Base-by-base conservation (phyloP, 2,113 vertebrate genomes). In the Aegotheles bennettii region DNA sequence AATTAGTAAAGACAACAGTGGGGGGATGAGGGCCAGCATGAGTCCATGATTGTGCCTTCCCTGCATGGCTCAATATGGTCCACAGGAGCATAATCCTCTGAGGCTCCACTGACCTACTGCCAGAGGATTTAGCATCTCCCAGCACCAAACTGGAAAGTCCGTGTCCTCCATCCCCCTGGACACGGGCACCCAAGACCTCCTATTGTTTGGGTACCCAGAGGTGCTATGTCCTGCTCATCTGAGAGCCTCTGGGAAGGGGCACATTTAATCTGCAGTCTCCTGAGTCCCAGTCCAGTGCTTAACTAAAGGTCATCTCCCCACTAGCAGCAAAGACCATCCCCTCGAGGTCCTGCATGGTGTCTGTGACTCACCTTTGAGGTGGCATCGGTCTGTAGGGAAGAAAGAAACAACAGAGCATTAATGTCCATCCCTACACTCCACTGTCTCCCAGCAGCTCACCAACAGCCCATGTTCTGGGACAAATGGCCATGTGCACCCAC, bases 361-460 rank as follows among this genome's bases (percentile, higher is more conserved):
- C 18, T 61, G 43, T 6, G 3, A 97, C 96, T 97, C 88, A 97
- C 97, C 96, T 95, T 35, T 95, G 94, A 86, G 96, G 96, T 68
- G 96, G 96, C 59, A 64, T 81, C 2, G 87, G 94, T 65, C 96
- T 97, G 95, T 42, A 68, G 74, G 47, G 63, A 86, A 38, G 40
- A 54, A 71, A 90, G 60, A 16, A 2, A 19, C 69, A 79, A 82
- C 9, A 94, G 23, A 79, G 8, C 19, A 23, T 87, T 73, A 91
- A 1, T 3, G 1, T 24, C 43, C 19, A 25, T 12, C 59, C 76
- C 63, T 57, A 17, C 70, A 5, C 13, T 20, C 21, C 57, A 28
- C 6, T 25, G 2, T 2, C 15, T 42, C 40, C 53, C 82, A 45
- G 54, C 43, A 67, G 40, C 21, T 36, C 7, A 54, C 40, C 61